Conservation (phyloP, 2,797 vertebrate species). For the Etheostoma perlongum region DNA sequence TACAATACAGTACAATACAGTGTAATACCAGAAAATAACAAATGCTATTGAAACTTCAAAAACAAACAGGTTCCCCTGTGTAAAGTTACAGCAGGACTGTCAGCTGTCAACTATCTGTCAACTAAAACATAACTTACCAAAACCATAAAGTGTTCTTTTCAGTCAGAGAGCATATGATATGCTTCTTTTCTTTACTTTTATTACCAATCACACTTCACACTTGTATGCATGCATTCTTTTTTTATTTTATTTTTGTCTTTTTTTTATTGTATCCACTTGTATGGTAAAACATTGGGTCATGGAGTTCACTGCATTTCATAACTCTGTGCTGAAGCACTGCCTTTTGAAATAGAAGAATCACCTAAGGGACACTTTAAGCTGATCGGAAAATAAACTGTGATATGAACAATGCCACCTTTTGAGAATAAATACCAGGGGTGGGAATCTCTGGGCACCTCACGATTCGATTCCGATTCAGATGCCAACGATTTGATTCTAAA, state of each 20-base stretch:
- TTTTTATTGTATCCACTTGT: neutral
- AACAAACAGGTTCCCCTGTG: neutral
- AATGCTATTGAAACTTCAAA: neutral
- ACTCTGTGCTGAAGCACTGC: neutral
- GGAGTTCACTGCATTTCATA: neutral
- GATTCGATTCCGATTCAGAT: too few species aligned
- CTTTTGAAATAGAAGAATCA: conserved; percentile 59
- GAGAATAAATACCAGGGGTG: neutral
- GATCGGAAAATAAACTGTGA: conserved; percentile 70
- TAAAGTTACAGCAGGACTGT: conserved; percentile 1
- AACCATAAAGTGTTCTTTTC: neutral
- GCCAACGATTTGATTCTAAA: too few species aligned
- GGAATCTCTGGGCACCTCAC: too few species aligned
- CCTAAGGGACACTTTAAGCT: conserved; percentile 70
- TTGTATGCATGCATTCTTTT: neutral
- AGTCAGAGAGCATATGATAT: neutral
- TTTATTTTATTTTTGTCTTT: neutral
- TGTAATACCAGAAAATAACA: conserved; percentile 2
- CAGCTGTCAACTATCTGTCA: conserved; percentile 4
- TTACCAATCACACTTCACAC: neutral
- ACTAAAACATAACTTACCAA: neutral
- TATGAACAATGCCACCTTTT: conserved; percentile 69
- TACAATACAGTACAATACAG: neutral
- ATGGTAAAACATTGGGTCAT: neutral
- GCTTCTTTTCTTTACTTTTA: neutral